Base-by-base conservation (phyloP, 92 coral and sea anemone genomes). In the Epizoanthus scotinus region DNA sequence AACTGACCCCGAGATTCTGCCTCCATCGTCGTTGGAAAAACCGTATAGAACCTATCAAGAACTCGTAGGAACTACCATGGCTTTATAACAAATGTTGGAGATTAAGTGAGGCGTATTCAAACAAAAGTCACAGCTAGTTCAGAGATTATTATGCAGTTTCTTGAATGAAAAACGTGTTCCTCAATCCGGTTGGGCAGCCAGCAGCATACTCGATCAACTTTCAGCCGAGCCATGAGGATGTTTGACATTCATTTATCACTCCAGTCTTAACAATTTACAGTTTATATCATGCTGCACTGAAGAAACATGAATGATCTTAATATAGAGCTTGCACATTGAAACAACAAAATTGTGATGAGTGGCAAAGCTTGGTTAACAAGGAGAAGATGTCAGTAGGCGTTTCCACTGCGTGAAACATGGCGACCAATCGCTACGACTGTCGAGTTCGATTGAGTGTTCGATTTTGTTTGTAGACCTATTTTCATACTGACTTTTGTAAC, bases 401-500 rank as follows among this genome's bases (percentile, higher is more conserved):
- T 29, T 28, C 36, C 70, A 34, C 38, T 20, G 1, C 52, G 6
- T 29, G 66, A 75, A 75, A 59, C 67, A 38, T 74, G 80, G 80
- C 80, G 56, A 34, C 61, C 36, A 31, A 22, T 44, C 53, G 15
- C 25, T 2, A 29, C 14, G 28, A 5, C 2, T 63, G 14, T 47
- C 10, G 14, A 0, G 14, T 3, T 47, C 52, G 52, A 13, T 13
- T 47, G 52, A 47, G 52, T 15, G 10, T 47, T 13, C 52, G 10
- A 47, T 47, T 47, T 7, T 47, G 12, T 10, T 47, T 47, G 52
- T 13, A 47, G 15, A 47, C 15, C 52, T 47, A 9, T 47, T 10
- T 47, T 9, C 15, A 47, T 47, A 14, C 13, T 9, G 15, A 47
- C 52, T 9, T 47, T 47, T 10, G 52, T 9, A 47, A 47, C 1